These are phyloP conservation scores for Thaumetopoea pityocampa DNA, from an alignment of 1,140 invertebrate genomes.

Conservation along the genomic window DNA sequence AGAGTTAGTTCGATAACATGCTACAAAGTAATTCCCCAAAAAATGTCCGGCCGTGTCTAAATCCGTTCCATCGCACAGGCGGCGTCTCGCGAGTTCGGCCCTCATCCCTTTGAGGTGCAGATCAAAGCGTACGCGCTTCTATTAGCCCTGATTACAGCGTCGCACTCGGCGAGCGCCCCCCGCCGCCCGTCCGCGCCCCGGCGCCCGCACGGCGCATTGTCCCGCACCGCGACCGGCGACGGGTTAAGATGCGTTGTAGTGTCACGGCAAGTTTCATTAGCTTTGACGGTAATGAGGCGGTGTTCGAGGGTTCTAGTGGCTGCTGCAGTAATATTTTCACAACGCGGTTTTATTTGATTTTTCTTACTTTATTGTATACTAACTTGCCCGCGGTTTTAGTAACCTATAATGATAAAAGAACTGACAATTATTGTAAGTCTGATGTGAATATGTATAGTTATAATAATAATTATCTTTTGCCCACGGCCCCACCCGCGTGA, in stretches of 20 bases:
- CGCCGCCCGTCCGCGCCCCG: conserved; percentile 20
- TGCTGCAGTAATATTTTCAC: no score
- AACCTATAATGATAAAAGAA: no score
- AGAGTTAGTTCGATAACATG: no score
- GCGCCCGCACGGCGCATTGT: conserved; percentile 32
- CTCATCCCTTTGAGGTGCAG: conserved; percentile 63
- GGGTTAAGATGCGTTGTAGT: conserved; percentile 56
- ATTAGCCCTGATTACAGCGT: conserved; percentile 71
- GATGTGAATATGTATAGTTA: no score
- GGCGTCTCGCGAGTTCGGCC: conserved; percentile 48
- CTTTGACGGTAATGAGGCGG: conserved; percentile 27
- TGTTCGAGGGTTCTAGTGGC: conserved; percentile 10
- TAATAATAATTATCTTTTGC: no score
- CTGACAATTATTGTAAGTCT: no score
- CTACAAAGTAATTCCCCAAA: conserved; percentile 6
- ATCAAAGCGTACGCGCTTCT: conserved; percentile 71
- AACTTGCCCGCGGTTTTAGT: no score
- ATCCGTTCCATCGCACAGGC: conserved; percentile 13
- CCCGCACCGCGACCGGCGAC: conserved; percentile 30
- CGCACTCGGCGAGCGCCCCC: conserved; percentile 38
- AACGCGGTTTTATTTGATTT: no score
- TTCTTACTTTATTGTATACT: not conserved
- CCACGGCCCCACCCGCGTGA: no score
- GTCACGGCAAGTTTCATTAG: conserved; percentile 62
- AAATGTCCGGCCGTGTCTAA: conserved; percentile 28